Evolutionary conservation across 2,888 invertebrate genomes (phyloP).

Genomic region (Ormyrus labotus): DNA sequence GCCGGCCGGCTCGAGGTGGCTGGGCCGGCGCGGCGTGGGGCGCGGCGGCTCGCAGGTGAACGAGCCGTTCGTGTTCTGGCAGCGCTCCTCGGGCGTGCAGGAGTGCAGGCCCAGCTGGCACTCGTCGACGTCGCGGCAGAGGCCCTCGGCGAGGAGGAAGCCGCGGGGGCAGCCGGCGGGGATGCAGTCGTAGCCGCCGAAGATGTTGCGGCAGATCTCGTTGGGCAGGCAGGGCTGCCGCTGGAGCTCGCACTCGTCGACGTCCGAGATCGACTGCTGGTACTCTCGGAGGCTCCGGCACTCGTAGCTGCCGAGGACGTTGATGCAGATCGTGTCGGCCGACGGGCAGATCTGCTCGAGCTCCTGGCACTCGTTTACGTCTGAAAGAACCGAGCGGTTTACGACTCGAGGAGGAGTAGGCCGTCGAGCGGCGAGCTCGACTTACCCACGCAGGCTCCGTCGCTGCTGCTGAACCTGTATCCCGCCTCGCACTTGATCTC

Average conservation of each 20-base stretch:
- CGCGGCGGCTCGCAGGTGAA: constrained; percentile 60
- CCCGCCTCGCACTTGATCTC: constrained; percentile 70
- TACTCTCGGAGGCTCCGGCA: constrained; percentile 57
- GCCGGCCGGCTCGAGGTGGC: constrained; percentile 18
- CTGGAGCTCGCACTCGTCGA: constrained; percentile 62
- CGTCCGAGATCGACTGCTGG: constrained; percentile 56
- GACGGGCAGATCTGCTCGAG: constrained; percentile 75
- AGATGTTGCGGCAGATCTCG: constrained; percentile 64
- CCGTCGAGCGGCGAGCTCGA: background rate
- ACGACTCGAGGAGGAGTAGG: background rate
- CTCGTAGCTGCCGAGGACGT: constrained; percentile 85
- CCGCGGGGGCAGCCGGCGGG: constrained; percentile 63
- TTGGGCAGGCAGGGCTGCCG: constrained; percentile 68
- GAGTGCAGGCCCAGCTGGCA: constrained; percentile 80
- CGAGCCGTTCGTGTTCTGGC: constrained; percentile 66
- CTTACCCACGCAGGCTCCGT: constrained; percentile 70
- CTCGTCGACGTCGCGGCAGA: constrained; percentile 83
- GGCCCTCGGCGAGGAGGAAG: constrained; percentile 52
- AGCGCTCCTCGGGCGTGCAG: constrained; percentile 72
- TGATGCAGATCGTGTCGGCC: constrained; percentile 80
- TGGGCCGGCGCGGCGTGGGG: constrained; percentile 4
- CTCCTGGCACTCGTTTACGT: constrained; percentile 78
- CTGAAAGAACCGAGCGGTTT: constrained; percentile 67
- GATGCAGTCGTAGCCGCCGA: constrained; percentile 64
- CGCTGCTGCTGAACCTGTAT: constrained; percentile 64